A percentile compares a stretch with the other conserved stretches of the same genome.
Conservation (phyloP, 2,888 invertebrate species). For the Nesidiocoris tenuis region DNA sequence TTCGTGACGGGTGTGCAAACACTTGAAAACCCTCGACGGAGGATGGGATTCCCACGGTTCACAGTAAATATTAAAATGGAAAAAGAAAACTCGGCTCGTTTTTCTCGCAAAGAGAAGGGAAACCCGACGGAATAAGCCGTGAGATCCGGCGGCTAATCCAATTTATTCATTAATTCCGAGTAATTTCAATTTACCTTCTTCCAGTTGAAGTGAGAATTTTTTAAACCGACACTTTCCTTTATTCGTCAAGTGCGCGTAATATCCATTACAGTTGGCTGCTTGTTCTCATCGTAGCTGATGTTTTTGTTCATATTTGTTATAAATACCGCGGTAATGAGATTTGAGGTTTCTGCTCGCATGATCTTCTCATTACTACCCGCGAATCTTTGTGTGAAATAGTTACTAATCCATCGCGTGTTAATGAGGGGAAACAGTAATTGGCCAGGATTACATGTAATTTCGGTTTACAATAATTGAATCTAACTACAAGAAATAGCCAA, state of each 20-base stretch:
- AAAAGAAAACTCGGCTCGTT: neutral
- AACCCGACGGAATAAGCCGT: neutral
- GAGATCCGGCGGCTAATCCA: neutral
- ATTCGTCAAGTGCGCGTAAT: neutral
- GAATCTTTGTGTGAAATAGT: too few species aligned
- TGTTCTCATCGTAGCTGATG: neutral
- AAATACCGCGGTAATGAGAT: too few species aligned
- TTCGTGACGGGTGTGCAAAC: neutral
- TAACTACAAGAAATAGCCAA: too few species aligned
- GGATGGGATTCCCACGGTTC: neutral
- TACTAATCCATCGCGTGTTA: too few species aligned
- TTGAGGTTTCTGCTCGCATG: too few species aligned
- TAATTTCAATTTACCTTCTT: neutral
- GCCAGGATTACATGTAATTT: too few species aligned
- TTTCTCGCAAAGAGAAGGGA: neutral
- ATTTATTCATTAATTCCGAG: neutral
- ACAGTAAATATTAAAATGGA: neutral
- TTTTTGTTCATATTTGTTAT: too few species aligned
- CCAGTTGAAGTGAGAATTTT: neutral
- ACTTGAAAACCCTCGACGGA: neutral
- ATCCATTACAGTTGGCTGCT: neutral
- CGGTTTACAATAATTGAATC: too few species aligned
- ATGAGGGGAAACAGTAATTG: too few species aligned
- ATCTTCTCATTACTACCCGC: too few species aligned
- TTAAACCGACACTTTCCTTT: neutral